Evolutionary conservation across 2,113 vertebrate species (phyloP).

Genomic region (Cepphus grylle): DNA sequence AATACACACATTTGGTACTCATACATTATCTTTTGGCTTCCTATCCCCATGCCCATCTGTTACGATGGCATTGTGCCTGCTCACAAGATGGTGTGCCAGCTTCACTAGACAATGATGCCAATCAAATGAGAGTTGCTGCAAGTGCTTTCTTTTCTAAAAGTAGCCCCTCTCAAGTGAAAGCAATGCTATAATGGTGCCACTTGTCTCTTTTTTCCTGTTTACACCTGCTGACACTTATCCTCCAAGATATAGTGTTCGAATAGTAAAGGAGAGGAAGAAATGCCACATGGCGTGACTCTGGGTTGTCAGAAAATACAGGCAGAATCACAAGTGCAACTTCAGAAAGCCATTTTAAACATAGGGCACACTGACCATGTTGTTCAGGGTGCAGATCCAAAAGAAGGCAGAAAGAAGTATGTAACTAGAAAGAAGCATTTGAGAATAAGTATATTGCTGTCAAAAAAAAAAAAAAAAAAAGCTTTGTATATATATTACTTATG

Average conservation of each 20-base stretch:
- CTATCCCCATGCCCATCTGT: conserved; percentile 69
- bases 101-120: conserved; percentile 66
- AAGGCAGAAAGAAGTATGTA: not conserved
- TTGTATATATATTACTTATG: not conserved
- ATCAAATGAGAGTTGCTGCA: conserved; percentile 43
- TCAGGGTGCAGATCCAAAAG: not conserved
- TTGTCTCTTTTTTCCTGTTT: conserved; percentile 44
- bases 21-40: conserved; percentile 71
- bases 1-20: conserved; percentile 71
- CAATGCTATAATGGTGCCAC: conserved; percentile 20
- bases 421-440: not conserved
- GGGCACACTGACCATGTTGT: not conserved
- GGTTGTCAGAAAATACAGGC: not conserved
- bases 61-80: conserved; percentile 63
- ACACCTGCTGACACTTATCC: conserved; percentile 59
- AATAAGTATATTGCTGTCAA: not conserved
- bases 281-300: not conserved
- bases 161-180: conserved; percentile 48
- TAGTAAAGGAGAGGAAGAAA: not conserved
- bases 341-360: not conserved
- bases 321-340: not conserved
- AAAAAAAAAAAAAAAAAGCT: not conserved
- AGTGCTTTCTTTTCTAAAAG: conserved; percentile 44
- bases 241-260: not conserved
- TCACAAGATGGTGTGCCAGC: conserved; percentile 62